Conservation (phyloP, 2,113 vertebrate species). For the Elachura formosa region DNA sequence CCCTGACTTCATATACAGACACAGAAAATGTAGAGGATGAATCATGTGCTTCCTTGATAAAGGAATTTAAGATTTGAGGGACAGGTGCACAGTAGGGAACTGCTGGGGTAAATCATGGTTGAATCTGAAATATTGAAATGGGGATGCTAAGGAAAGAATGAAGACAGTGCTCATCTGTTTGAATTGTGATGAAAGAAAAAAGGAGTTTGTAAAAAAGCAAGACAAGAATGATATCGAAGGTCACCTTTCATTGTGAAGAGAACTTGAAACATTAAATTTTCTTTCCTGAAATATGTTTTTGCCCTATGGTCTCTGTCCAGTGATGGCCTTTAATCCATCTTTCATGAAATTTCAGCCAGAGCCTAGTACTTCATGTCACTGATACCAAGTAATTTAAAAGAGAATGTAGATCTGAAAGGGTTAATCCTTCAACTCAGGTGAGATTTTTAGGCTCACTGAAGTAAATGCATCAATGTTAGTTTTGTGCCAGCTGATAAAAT, state of each 20-base stretch:
- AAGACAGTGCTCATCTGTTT: constrained; percentile 1
- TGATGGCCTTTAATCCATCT: background rate
- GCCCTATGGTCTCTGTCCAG: background rate
- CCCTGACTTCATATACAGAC: background rate
- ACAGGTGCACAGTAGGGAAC: constrained; percentile 32
- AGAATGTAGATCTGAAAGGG: background rate
- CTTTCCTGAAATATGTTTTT: constrained; percentile 5
- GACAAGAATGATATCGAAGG: constrained; percentile 34
- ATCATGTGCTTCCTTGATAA: background rate
- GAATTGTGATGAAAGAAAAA: background rate
- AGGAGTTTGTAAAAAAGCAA: background rate
- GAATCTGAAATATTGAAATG: constrained; percentile 38
- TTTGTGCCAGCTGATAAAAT: background rate
- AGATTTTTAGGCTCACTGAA: background rate
- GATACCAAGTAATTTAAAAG: constrained; percentile 5
- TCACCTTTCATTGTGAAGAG: constrained; percentile 36
- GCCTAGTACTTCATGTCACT: background rate
- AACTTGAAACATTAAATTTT: constrained; percentile 10
- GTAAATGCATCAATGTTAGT: background rate
- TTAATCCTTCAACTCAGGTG: background rate
- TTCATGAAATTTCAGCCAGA: constrained; percentile 28
- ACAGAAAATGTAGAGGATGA: background rate
- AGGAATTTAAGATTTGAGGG: constrained; percentile 41
- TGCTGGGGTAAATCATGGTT: constrained; percentile 3
- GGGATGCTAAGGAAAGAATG: background rate